Evolutionary conservation across 2,888 invertebrate species (phyloP).

Genomic region (Netelia inedita): DNA sequence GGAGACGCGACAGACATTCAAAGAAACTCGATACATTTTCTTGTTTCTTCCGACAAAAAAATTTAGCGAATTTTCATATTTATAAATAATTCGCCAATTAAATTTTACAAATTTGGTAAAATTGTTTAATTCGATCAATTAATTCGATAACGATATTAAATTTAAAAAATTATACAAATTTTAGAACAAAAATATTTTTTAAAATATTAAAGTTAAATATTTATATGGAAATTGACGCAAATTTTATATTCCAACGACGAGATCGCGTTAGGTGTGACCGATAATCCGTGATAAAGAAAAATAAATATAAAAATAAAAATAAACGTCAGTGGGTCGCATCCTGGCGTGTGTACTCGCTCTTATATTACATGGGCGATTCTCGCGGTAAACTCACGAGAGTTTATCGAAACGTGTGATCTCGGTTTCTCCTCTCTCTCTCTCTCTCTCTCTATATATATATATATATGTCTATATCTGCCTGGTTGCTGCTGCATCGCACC

Average conservation of each 20-base stretch:
- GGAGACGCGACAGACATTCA: conserved; percentile 47
- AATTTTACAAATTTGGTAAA: no score
- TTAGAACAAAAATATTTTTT: not conserved
- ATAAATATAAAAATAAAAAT: conserved; percentile 11
- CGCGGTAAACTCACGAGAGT: conserved; percentile 51
- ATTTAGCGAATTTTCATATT: not conserved
- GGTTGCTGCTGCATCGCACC: conserved; percentile 50
- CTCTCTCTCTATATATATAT: conserved; percentile 8
- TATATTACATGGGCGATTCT: conserved; percentile 55
- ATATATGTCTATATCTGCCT: conserved; percentile 48
- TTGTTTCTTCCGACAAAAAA: not conserved
- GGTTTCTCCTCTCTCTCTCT: conserved; percentile 33
- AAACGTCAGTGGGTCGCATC: conserved; percentile 68
- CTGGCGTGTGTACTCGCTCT: conserved; percentile 52
- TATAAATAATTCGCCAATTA: not conserved
- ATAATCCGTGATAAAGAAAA: not conserved
- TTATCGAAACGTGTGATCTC: conserved; percentile 69
- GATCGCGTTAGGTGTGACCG: not conserved
- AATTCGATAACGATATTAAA: not conserved
- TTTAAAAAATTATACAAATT: not conserved
- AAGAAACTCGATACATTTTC: not conserved
- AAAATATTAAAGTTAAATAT: no score
- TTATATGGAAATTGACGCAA: not conserved
- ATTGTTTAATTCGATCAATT: no score
- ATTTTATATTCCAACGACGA: not conserved